These are phyloP conservation scores for Lynx canadensis DNA, from an alignment of 2,113 vertebrate genomes.

Conservation along the genomic window DNA sequence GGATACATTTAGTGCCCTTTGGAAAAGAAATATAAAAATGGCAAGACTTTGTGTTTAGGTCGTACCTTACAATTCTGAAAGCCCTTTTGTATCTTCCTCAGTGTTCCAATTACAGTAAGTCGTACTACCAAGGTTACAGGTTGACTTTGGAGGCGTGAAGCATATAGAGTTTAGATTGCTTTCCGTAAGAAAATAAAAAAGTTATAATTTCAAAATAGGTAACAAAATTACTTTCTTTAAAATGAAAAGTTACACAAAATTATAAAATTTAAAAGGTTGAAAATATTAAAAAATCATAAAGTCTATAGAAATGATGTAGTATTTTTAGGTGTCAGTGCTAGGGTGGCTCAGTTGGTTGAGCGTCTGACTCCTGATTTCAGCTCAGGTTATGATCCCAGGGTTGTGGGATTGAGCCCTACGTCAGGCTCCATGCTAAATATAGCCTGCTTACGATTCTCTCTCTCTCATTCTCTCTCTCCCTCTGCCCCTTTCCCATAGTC, in stretches of 20 bases:
- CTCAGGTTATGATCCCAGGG: too few relatives aligned
- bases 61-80: not conserved
- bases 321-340: not conserved
- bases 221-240: not conserved
- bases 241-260: not conserved
- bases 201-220: not conserved
- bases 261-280: not conserved
- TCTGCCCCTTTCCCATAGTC: too few relatives aligned
- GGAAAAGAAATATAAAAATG: not conserved
- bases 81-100: not conserved
- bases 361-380: too few relatives aligned
- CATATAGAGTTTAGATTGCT: not conserved
- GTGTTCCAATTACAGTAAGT: not conserved
- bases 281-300: not conserved
- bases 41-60: not conserved
- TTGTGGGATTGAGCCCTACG: too few relatives aligned
- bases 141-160: not conserved
- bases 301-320: not conserved
- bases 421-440: too few relatives aligned
- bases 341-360: too few relatives aligned
- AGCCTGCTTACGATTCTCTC: too few relatives aligned
- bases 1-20: not conserved
- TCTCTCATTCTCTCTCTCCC: too few relatives aligned
- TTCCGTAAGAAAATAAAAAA: slow-evolving; percentile 13
- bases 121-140: not conserved